A percentile compares a stretch with the other conserved stretches of the same genome.
These are phyloP conservation scores for Lanius ludovicianus DNA, from an alignment of 2,113 vertebrate genomes.

Conservation along the genomic window DNA sequence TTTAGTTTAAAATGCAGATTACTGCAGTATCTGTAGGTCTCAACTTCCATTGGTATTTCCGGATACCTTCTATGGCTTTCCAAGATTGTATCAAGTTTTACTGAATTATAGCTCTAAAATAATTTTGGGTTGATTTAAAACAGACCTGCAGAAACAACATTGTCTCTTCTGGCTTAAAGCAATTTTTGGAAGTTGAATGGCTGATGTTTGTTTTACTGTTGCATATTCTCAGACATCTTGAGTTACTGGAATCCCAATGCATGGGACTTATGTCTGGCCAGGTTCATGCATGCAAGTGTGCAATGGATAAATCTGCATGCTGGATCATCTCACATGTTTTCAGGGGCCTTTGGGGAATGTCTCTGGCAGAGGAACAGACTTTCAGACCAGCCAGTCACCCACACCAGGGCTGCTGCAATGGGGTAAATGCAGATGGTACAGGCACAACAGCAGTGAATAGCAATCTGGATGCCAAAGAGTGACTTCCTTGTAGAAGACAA, in stretches of 20 bases:
- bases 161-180: conserved; percentile 25
- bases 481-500: background rate
- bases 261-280: background rate
- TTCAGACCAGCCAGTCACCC: background rate
- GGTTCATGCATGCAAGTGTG: background rate
- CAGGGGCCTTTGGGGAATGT: fast-evolving
- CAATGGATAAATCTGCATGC: background rate
- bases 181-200: background rate
- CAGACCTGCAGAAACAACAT: conserved; percentile 55
- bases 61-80: background rate
- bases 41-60: background rate
- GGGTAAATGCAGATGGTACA: background rate
- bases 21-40: background rate
- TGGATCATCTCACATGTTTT: background rate
- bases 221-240: background rate
- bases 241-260: conserved; percentile 6
- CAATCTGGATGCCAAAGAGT: background rate
- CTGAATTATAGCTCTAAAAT: conserved; percentile 41
- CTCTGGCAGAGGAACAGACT: background rate
- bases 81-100: conserved; percentile 46
- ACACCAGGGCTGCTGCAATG: background rate
- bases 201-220: conserved; percentile 19
- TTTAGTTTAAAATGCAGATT: background rate
- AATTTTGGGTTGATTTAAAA: conserved; percentile 51
- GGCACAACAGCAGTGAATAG: background rate